Evolutionary conservation across 2,797 vertebrate genomes (phyloP).

Genomic region (Alosa sapidissima): DNA sequence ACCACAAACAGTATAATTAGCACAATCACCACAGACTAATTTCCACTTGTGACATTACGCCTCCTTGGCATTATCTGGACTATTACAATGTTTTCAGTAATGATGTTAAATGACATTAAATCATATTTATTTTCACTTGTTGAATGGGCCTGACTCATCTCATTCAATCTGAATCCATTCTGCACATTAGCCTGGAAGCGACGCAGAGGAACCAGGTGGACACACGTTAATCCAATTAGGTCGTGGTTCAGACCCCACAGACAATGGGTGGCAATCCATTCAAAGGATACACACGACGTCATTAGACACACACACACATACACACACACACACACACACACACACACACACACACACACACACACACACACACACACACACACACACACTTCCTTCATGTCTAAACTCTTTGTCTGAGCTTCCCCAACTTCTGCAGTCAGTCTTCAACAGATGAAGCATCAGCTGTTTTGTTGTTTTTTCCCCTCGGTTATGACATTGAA

Average conservation of each 20-base stretch:
- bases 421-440: not conserved
- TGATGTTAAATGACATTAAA: not conserved
- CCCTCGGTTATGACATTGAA: not conserved
- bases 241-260: not conserved
- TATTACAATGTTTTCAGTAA: not conserved
- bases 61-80: not conserved
- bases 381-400: not conserved
- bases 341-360: not conserved
- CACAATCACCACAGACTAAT: not conserved
- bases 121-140: not conserved
- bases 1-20: not conserved
- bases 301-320: too few relatives aligned
- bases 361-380: too few relatives aligned
- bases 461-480: not conserved
- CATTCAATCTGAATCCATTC: not conserved
- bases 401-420: not conserved
- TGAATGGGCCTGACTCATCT: not conserved
- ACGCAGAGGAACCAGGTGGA: not conserved
- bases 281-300: not conserved
- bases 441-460: not conserved
- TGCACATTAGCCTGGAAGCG: not conserved
- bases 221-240: conserved; percentile 9
- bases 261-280: not conserved
- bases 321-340: too few relatives aligned
- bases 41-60: not conserved